phyloP scores from a whole-genome alignment of 2,113 vertebrate species.

The Okapia johnstoni region DNA sequence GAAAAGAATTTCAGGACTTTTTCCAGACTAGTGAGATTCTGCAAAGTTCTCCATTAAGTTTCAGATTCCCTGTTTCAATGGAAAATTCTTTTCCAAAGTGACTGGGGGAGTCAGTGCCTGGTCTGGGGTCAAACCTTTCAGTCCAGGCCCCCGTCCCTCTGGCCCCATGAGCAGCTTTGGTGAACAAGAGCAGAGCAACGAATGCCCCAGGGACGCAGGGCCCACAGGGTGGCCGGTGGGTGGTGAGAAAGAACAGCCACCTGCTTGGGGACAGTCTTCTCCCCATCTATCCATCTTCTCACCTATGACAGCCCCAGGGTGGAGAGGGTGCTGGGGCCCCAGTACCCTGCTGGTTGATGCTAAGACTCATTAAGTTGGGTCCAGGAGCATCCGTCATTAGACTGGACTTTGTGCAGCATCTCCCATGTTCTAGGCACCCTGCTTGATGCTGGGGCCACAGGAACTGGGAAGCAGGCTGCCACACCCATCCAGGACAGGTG shows the following conservation, averaged over 20 bases:
- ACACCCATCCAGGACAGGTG: neutral
- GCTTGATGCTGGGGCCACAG: neutral
- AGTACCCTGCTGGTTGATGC: too few species aligned
- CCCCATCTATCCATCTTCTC: neutral
- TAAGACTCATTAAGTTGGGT: neutral
- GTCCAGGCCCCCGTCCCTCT: neutral
- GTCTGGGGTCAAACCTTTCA: neutral
- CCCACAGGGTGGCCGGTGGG: neutral
- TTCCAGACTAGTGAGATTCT: neutral
- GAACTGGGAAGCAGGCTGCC: neutral
- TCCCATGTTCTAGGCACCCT: neutral
- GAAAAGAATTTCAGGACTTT: neutral
- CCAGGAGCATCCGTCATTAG: neutral
- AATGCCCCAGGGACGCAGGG: neutral
- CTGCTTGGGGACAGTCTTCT: neutral
- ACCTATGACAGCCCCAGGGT: neutral
- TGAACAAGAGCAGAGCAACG: neutral
- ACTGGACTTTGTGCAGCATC: neutral
- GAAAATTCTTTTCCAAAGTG: neutral
- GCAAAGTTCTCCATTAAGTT: neutral
- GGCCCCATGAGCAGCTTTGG: neutral
- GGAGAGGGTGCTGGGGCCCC: accelerated
- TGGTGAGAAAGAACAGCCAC: neutral
- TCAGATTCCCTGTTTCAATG: neutral
- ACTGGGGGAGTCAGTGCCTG: neutral